Evolutionary conservation across 2,113 vertebrate species (phyloP).

Genomic region (Osmerus eperlanus): DNA sequence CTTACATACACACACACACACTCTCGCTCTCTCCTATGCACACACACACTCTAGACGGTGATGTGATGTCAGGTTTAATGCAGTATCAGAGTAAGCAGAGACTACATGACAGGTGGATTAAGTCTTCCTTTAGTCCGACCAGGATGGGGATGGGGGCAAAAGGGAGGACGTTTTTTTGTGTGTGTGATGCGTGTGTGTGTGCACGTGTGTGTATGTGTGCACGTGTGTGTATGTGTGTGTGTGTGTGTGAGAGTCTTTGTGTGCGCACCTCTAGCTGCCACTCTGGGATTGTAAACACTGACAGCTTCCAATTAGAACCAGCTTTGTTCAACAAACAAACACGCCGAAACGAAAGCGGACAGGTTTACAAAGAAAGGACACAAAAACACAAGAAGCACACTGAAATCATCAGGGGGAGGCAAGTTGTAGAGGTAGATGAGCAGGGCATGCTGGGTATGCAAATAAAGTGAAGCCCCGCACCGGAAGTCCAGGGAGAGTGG

Average conservation of each 20-base stretch:
- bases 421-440: conserved; percentile 69
- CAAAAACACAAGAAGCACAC: conserved; percentile 64
- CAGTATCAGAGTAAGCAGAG: conserved; percentile 54
- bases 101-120: conserved; percentile 66
- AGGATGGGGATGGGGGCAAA: conserved; percentile 48
- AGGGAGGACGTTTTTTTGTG: conserved; percentile 29
- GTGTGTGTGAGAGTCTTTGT: conserved; percentile 21
- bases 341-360: conserved; percentile 68
- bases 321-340: conserved; percentile 79
- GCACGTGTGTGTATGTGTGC: background rate
- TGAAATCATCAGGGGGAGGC: conserved; percentile 59
- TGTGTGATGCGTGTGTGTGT: background rate
- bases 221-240: background rate
- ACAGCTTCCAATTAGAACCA: conserved; percentile 79
- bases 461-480: conserved; percentile 68
- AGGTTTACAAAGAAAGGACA: conserved; percentile 73
- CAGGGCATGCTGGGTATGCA: conserved; percentile 75
- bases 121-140: conserved; percentile 54
- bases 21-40: background rate
- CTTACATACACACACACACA: background rate
- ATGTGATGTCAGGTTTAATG: conserved; percentile 45
- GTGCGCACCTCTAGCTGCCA: conserved; percentile 59
- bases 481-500: conserved; percentile 35
- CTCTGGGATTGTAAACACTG: conserved; percentile 73
- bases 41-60: conserved; percentile 12